Base-by-base conservation (phyloP, 2,888 invertebrate species). In the Zaprionus obscuricornis region DNA sequence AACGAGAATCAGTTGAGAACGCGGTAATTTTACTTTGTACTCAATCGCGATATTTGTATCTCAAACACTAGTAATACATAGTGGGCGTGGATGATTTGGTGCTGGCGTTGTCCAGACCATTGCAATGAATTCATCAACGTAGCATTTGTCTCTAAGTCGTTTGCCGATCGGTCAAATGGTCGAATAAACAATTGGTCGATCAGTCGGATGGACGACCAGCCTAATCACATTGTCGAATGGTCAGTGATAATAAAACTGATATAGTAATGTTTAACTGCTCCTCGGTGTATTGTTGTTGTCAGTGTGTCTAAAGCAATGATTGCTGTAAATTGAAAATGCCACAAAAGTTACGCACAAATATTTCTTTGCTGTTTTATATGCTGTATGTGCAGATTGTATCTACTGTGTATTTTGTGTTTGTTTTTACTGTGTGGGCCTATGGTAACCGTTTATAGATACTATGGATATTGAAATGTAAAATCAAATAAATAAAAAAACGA, bases 281-380 rank as follows among this genome's bases (percentile, higher is more conserved):
- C 31, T 22, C 24, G 13, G 17, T 22, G 33, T 22, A 11, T 31
- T 26, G 34, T 1, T 47, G 42, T 42, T 40, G 66, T 13, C 46
- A n/a, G 43, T 43, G 51, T 62, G 74, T 60, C 65, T 60, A 81
- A 67, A 81, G 81, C 84, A 84, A 68, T 74, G 77, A 66, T 71
- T 66, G 79, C 72, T 74, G 85, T 79, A 79, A 84, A 79, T 84
- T 84, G 81, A 64, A 79, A 79, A 79, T 79, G 78, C 78, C 85
- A 84, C 85, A 79, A 84, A 79, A 84, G 78, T 79, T 82, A 84
- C 85, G 78, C 85, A 66, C 54, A 79, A 79, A 79, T 82, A 79
- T 81, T 79, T 42, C 70, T 63, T 69, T 57, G 64, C 59, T 81
- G 64, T 49, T 82, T 82, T 58, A 63, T 74, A 83, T 83, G 85